A percentile compares a stretch with the other conserved stretches of the same genome.
Conservation (phyloP, 2,888 invertebrate genomes). For the Thalpophila matura region DNA sequence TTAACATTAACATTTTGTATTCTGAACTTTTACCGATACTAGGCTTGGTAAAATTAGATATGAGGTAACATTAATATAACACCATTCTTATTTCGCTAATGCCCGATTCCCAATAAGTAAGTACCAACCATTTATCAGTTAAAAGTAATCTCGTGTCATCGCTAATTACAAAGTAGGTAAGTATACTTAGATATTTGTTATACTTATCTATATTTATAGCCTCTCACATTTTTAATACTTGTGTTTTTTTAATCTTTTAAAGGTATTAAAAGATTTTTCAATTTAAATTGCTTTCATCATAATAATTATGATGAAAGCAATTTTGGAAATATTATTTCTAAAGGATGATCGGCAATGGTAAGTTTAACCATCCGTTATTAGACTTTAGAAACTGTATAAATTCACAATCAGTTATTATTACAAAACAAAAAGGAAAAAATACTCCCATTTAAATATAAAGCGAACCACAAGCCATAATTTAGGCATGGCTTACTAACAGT, state of each 20-base stretch:
- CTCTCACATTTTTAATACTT: too few relatives aligned
- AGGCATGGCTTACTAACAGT: slow-evolving; percentile 29
- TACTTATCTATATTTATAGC: too few relatives aligned
- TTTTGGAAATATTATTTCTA: too few relatives aligned
- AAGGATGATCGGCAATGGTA: not conserved
- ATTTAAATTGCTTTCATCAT: not conserved
- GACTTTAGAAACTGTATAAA: not conserved
- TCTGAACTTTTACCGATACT: too few relatives aligned
- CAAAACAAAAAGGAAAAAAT: slow-evolving; percentile 8
- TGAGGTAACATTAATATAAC: too few relatives aligned
- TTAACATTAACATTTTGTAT: too few relatives aligned
- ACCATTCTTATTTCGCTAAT: not conserved
- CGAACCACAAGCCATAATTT: slow-evolving; percentile 28
- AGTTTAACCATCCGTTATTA: not conserved
- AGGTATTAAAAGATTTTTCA: too few relatives aligned
- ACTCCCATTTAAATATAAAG: slow-evolving; percentile 18
- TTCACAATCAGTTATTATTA: not conserved
- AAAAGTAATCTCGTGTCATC: not conserved
- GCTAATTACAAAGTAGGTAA: too few relatives aligned
- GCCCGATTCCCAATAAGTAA: not conserved
- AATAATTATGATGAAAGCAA: too few relatives aligned
- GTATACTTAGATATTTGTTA: too few relatives aligned
- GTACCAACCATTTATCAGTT: not conserved
- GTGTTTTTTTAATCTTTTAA: too few relatives aligned
- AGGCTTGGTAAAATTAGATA: too few relatives aligned